Evolutionary conservation across 2,888 invertebrate species (phyloP).

Genomic region (Marronus borbonicus): DNA sequence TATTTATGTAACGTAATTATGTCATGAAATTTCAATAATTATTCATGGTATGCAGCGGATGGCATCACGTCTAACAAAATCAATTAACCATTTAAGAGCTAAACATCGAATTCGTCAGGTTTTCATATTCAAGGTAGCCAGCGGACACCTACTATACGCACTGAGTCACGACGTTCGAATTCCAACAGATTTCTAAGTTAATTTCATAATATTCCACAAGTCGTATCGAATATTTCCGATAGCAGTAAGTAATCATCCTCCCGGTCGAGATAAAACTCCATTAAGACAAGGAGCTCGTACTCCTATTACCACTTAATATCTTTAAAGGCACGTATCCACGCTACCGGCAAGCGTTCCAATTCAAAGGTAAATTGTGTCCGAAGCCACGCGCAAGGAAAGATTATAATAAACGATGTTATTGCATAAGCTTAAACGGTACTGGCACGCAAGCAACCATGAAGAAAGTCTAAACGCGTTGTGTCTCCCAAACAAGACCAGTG

Average conservation of each 20-base stretch:
- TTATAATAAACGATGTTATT: no score
- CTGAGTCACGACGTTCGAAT: slow-evolving; percentile 39
- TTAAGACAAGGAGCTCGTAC: slow-evolving; percentile 14
- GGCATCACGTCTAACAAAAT: slow-evolving; percentile 14
- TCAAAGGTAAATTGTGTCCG: no score
- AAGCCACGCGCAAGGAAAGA: no score
- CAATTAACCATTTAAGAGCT: slow-evolving; percentile 1
- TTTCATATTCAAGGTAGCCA: slow-evolving; percentile 39
- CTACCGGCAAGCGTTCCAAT: no score
- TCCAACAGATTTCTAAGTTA: slow-evolving; percentile 36
- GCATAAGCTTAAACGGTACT: no score
- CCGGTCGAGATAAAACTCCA: slow-evolving; percentile 31
- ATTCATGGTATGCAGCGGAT: neutral
- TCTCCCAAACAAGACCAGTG: slow-evolving; percentile 34
- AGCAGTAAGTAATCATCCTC: neutral
- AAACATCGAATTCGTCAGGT: slow-evolving; percentile 31
- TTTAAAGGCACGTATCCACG: neutral
- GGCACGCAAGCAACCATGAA: no score
- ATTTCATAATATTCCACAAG: slow-evolving; percentile 47
- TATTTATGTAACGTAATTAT: neutral
- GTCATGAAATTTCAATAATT: neutral
- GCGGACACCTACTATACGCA: slow-evolving; percentile 18
- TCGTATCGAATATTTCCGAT: slow-evolving; percentile 33
- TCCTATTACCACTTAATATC: slow-evolving; percentile 35
- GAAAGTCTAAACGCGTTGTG: no score